Evolutionary conservation across 2,113 vertebrate species (phyloP), one percentile per base, ranked within the genome.

Genomic region (Triplophysa dalaica): DNA sequence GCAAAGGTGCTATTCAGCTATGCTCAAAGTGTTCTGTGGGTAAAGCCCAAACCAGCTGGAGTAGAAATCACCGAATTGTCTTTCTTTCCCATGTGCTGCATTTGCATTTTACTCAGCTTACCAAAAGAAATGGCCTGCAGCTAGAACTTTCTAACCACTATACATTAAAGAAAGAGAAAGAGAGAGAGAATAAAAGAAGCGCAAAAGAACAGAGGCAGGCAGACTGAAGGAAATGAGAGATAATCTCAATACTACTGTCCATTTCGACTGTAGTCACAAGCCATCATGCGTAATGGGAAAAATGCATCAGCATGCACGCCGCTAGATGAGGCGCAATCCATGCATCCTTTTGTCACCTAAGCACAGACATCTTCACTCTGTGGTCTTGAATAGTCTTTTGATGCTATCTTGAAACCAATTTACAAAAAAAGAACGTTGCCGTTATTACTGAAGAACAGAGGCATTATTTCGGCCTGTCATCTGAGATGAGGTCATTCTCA

Each of bases 81-180:
- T 81, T 79, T 82, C 81, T 73, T 79, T 79, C 77, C 77, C 76
- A 56, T 74, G 72, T 77, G 68, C 56, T 52, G 50, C 79, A 83
- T 86, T 86, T 83, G 85, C 85, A 86, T 86, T 83, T 83, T 79
- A 82, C 79, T 83, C 79, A 86, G 82, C 80, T 68, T 86, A 86
- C 82, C 73, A 86, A 84, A 82, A 76, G 75, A 82, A 84, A 84
- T 84, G 78, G 82, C 85, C 82, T 75, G 81, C 82, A 86, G 85
- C 79, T 58, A 82, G 50, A 84, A 81, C 82, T 76, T 70, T 43
- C 77, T 52, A 84, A 82, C 77, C 84, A 76, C 72, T 74, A 64
- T 81, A 70, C 82, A 75, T 77, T 67, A 73, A 73, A 79, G 78
- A 84, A 74, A 80, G 65, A 84, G 73, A 52, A 52, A 78, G 24